Conservation (phyloP, 1,140 invertebrate genomes). For the Drosophila ficusphila region DNA sequence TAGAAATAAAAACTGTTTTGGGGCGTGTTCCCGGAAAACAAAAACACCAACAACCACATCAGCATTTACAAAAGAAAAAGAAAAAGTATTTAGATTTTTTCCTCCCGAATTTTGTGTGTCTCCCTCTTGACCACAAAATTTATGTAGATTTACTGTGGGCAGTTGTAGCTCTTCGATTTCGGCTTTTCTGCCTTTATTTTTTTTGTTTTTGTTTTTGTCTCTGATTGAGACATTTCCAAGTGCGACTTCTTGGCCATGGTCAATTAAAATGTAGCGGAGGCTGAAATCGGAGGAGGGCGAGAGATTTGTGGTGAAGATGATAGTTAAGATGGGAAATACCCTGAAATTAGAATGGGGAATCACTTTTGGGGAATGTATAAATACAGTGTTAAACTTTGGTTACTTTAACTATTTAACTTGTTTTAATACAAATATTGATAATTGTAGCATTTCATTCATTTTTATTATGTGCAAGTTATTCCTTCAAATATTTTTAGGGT, state of each 20-base stretch:
- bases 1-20: constrained; percentile 23
- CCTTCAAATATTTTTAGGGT: too few relatives aligned
- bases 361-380: not conserved
- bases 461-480: too few relatives aligned
- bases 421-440: too few relatives aligned
- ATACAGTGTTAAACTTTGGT: too few relatives aligned
- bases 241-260: constrained; percentile 77
- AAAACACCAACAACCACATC: constrained; percentile 18
- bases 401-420: too few relatives aligned
- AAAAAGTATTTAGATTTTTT: constrained; percentile 70
- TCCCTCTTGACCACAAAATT: constrained; percentile 38
- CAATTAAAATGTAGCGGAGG: constrained; percentile 60
- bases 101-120: constrained; percentile 1
- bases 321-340: constrained; percentile 1
- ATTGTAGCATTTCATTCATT: too few relatives aligned
- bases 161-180: constrained; percentile 37
- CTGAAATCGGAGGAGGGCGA: not conserved
- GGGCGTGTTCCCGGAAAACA: constrained; percentile 55
- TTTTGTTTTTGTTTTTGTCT: constrained; percentile 20
- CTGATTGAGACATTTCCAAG: constrained; percentile 77
- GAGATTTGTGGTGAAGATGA: not conserved
- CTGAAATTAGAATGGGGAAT: not conserved
- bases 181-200: constrained; percentile 1
- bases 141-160: constrained; percentile 77
- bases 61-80: constrained; percentile 66